Evolutionary conservation across 2,113 vertebrate genomes (phyloP), one percentile per base, ranked within the genome.

Genomic region (Mormyrus lacerda): DNA sequence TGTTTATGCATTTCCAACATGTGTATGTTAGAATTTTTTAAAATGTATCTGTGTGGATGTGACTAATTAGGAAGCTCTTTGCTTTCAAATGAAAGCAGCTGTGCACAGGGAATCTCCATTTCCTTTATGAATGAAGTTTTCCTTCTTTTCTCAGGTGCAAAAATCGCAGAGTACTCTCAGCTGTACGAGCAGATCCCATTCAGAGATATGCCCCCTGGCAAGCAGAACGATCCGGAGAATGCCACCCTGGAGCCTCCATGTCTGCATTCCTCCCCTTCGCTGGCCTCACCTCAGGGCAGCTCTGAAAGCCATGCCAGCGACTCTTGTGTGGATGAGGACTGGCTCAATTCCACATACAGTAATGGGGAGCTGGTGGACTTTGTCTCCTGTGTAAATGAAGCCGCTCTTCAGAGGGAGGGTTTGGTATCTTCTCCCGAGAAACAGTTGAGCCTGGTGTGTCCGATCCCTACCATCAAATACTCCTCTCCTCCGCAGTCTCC

Each of bases 101-200:
- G 82, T n/a, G 82, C 19, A 10, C 1, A 11, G 51, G 31, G 17
- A 9, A 21, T 58, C 11, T 55, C 73, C n/a, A 85, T 55, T 31
- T 84, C 7, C 51, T 84, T 44, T 31, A n/a, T 2, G 2, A 61
- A 45, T 55, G 3, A 61, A 83, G 73, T 48, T 58, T 83, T 91
- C 27, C 90, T 19, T 90, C 92, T 31, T 91, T 45, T 91, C 91
- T 92, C 90, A 99, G 98, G 98, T 95, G 98, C 98, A 84, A 96
- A 97, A 94, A 99, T 99, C 93, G 98, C 98, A 8, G 98, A 99
- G 92, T 99, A 99, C 94, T 99, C 98, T 21, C 98, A 99, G 73
- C 95, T 99, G 88, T 99, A 99, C 24, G 98, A 99, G 91, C 98
- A 99, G 95, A 96, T 99, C 9, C 94, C 97, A 91, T 99, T 98